These are phyloP conservation scores for Drosophila emarginata DNA, from an alignment of 2,888 invertebrate species.

Conservation along the genomic window DNA sequence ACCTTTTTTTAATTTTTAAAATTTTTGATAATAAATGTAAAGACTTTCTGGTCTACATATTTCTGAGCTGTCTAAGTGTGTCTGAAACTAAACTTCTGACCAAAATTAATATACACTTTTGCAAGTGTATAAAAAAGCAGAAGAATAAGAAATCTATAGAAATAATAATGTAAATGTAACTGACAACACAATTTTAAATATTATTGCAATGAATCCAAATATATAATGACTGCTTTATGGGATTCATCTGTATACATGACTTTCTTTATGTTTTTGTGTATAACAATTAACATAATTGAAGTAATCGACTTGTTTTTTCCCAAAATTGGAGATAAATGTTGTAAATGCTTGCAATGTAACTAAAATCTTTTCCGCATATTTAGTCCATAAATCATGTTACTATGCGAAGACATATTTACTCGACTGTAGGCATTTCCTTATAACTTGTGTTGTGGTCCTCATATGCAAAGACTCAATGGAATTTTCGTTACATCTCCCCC, in stretches of 20 bases:
- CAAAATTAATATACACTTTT: too few relatives aligned
- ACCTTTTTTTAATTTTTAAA: too few relatives aligned
- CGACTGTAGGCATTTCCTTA: background rate
- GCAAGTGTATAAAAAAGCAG: too few relatives aligned
- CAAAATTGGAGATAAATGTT: background rate
- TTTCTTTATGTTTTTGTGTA: background rate
- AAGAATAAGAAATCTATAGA: too few relatives aligned
- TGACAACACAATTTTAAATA: too few relatives aligned
- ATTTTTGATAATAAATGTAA: too few relatives aligned
- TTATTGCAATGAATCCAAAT: too few relatives aligned
- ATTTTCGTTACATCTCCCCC: background rate
- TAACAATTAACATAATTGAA: background rate
- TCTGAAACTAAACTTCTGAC: too few relatives aligned
- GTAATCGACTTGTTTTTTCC: background rate
- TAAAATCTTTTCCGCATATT: background rate
- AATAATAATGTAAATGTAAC: too few relatives aligned
- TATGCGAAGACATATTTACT: background rate
- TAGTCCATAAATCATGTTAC: background rate
- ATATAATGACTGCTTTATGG: too few relatives aligned
- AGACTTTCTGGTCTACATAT: too few relatives aligned
- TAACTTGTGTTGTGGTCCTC: background rate
- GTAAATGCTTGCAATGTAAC: background rate
- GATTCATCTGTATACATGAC: background rate
- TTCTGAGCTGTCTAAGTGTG: too few relatives aligned
- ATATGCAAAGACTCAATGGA: background rate